Percentiles rank a stretch among this genome's conserved stretches.
Conservation (phyloP, 2,797 vertebrate species). For the Octomys mimax region DNA sequence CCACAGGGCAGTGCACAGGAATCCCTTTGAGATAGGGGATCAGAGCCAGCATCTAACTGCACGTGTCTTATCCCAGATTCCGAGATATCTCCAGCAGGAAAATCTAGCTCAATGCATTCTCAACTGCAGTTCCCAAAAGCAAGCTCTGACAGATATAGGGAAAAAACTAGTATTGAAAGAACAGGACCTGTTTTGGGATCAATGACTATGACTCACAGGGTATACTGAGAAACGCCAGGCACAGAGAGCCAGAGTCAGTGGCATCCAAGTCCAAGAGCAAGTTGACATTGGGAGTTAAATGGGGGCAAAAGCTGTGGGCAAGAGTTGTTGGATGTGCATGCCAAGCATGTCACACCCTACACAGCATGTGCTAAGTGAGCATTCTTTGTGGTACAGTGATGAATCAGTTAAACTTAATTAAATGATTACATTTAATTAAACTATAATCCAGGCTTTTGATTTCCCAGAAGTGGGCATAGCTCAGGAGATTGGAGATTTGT, state of each 20-base stretch:
- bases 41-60: not conserved
- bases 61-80: not conserved
- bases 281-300: not conserved
- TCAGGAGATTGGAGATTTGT: conserved; percentile 51
- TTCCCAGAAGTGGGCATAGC: conserved; percentile 7
- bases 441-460: conserved; percentile 59
- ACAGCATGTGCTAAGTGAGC: not conserved
- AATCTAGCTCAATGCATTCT: not conserved
- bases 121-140: conserved; percentile 8
- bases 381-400: conserved; percentile 19
- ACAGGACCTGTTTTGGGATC: not conserved
- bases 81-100: not conserved
- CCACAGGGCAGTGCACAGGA: not conserved
- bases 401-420: conserved; percentile 66
- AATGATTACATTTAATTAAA: conserved; percentile 64
- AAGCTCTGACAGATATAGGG: not conserved
- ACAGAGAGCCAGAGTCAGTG: not conserved
- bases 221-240: not conserved
- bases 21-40: not conserved
- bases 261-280: not conserved
- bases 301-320: not conserved
- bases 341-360: not conserved
- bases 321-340: not conserved
- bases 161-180: not conserved
- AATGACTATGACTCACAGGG: not conserved